Conservation (phyloP, 2,888 invertebrate genomes). For the Tetramorium bicarinatum region DNA sequence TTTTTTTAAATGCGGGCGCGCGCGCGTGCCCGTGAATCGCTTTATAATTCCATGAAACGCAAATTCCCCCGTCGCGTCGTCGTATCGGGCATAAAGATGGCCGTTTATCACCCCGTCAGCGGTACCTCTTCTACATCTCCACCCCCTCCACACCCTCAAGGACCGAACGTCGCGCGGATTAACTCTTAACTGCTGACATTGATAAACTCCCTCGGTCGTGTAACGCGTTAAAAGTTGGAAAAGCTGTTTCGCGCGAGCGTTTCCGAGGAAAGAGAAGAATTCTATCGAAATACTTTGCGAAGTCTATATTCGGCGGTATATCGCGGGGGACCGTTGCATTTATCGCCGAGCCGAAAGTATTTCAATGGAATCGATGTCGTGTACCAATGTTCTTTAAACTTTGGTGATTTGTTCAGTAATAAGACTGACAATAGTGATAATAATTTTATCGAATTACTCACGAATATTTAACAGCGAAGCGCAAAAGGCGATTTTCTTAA, state of each 20-base stretch:
- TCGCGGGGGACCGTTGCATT: background rate
- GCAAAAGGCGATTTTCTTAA: background rate
- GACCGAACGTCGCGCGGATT: slow-evolving; percentile 32
- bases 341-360: background rate
- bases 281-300: slow-evolving; percentile 20
- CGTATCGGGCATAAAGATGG: slow-evolving; percentile 41
- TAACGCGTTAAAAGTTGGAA: slow-evolving; percentile 33
- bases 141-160: background rate
- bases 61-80: slow-evolving; percentile 18
- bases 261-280: background rate
- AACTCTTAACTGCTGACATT: slow-evolving; percentile 38
- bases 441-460: background rate
- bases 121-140: no score
- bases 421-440: background rate
- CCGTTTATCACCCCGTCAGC: slow-evolving; percentile 17
- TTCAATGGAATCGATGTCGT: background rate
- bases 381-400: background rate
- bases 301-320: background rate
- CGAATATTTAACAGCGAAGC: background rate
- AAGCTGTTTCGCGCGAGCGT: slow-evolving; percentile 3
- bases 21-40: slow-evolving; percentile 33
- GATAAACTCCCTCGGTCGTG: slow-evolving; percentile 26
- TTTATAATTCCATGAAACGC: slow-evolving; percentile 36
- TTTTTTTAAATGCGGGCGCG: background rate
- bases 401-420: background rate